Evolutionary conservation across 2,113 vertebrate species (phyloP).

Genomic region (Lynx canadensis): DNA sequence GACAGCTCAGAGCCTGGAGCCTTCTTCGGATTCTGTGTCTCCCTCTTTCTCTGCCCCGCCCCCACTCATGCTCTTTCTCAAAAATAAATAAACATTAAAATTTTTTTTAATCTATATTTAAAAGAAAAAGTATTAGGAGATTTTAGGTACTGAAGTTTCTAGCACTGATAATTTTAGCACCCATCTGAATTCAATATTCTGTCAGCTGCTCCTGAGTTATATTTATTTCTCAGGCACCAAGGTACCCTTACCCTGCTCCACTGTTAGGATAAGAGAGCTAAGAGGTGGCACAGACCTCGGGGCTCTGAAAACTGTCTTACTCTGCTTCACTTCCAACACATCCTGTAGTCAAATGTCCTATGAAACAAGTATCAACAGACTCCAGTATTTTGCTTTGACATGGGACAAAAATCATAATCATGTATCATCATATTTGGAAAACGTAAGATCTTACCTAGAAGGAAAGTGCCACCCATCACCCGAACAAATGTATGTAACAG

Average conservation of each 20-base stretch:
- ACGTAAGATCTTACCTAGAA: neutral
- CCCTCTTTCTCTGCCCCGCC: too few species aligned
- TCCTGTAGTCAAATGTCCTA: neutral
- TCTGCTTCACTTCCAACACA: neutral
- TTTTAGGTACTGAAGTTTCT: neutral
- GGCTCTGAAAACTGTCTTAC: neutral
- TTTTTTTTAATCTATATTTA: neutral
- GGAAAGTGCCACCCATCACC: neutral
- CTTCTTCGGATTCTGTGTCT: too few species aligned
- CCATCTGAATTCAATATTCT: neutral
- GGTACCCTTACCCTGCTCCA: neutral
- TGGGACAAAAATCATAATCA: neutral
- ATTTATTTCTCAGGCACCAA: neutral
- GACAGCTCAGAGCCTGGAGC: too few species aligned
- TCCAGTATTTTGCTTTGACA: neutral
- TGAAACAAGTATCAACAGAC: neutral
- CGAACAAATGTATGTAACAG: too few species aligned
- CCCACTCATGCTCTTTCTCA: too few species aligned
- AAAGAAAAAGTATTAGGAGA: neutral
- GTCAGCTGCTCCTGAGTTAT: neutral
- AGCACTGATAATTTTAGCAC: neutral
- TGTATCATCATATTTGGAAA: neutral
- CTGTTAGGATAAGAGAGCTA: neutral
- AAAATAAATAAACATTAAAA: too few species aligned
- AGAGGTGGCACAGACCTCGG: neutral